Base-by-base conservation (phyloP, 1,140 invertebrate species). In the Sycobia sp. region DNA sequence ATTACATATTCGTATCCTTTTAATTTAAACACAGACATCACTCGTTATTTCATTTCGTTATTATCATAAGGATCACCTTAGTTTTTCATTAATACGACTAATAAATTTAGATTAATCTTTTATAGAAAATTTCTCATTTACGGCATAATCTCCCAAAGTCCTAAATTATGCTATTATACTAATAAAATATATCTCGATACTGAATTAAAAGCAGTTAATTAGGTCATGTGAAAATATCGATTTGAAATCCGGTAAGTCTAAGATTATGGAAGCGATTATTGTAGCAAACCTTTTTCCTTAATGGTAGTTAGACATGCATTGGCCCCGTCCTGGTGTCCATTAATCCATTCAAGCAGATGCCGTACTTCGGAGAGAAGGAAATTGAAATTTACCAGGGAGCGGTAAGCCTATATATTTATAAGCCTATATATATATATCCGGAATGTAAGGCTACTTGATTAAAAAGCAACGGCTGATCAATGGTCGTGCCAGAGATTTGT, bases 281-380 rank as follows among this genome's bases (percentile, higher is more conserved):
- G n/a, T n/a, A n/a, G 27, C n/a, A 63, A 65, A 47, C 34, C n/a
- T 62, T 51, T 70, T 73, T 78, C 71, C 74, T 81, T 76, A 77
- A 76, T 61, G 16, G 9, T 10, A 59, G 67, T 50, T 69, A 92
- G 89, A 92, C 91, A 22, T 92, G 92, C 76, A 92, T 93, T 70
- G 91, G 91, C 11, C 90, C 90, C 43, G 91, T 93, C 22, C 76
- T 93, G 49, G 89, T 93, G 38, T 90, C 90, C 0, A 85, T 93
- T 18, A 93, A 93, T 75, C 91, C 91, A 9, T 92, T 92, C 79
- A 91, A 91, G 75, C 85, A 89, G 69, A 85, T 91, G 82, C 83
- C 85, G 13, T 91, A 90, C 71, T 92, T 89, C 74, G 85, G 85
- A 22, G 88, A 91, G 18, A 89, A 85, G 61, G 88, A 91, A 75